These are phyloP conservation scores for Zonitis immaculata DNA, from an alignment of 2,888 invertebrate genomes.

Conservation along the genomic window DNA sequence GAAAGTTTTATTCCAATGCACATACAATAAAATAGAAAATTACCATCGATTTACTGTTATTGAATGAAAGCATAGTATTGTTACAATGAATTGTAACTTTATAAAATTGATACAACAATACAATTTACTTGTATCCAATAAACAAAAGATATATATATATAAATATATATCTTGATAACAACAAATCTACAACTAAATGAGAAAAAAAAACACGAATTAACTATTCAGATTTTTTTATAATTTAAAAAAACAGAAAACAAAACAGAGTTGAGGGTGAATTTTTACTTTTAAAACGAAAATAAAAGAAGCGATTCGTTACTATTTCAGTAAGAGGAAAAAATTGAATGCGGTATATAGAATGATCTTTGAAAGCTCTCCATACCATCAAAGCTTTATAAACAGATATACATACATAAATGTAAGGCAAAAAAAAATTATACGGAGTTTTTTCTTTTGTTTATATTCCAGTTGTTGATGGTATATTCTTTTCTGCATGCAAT, in stretches of 20 bases:
- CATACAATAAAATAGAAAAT: background rate
- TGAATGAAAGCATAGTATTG: background rate
- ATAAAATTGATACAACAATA: no score
- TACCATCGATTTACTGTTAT: background rate
- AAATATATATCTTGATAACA: no score
- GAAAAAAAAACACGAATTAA: no score
- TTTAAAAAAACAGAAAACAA: no score
- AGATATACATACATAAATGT: no score
- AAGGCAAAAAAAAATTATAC: no score
- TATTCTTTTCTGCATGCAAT: background rate
- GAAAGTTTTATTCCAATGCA: background rate
- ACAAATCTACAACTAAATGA: no score
- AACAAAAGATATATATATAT: no score
- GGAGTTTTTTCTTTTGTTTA: no score
- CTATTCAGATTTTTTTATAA: background rate
- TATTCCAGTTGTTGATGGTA: no score
- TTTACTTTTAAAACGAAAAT: background rate
- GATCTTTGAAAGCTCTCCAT: background rate
- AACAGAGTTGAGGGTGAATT: background rate
- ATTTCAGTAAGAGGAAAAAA: background rate
- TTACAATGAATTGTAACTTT: background rate
- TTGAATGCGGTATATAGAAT: background rate
- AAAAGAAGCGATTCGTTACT: background rate
- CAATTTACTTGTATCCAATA: no score
- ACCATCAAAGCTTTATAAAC: background rate